These are phyloP conservation scores for Augiades crinisus DNA, from an alignment of 2,888 invertebrate species.

Conservation along the genomic window DNA sequence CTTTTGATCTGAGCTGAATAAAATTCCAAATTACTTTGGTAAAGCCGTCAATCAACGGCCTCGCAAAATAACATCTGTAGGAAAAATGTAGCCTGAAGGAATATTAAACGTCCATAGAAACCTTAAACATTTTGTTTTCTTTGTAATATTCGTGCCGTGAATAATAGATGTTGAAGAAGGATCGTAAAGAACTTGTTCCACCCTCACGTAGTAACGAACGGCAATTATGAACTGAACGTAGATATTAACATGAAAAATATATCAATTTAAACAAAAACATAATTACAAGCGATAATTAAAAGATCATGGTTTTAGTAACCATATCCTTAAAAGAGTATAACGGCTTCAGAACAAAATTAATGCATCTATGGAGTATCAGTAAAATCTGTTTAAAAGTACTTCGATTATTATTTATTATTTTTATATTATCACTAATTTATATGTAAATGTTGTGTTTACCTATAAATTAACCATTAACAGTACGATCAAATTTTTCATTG, in stretches of 20 bases:
- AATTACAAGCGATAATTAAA: no score
- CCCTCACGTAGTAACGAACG: constrained; percentile 6
- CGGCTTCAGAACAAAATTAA: no score
- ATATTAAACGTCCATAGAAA: constrained; percentile 18
- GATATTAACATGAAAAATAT: background rate
- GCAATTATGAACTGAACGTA: background rate
- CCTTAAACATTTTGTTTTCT: constrained; percentile 18
- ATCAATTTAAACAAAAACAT: background rate
- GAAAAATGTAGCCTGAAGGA: constrained; percentile 13
- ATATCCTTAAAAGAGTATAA: no score
- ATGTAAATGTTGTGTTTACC: no score
- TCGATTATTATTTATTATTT: no score
- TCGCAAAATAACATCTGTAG: constrained; percentile 7
- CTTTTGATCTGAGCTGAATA: background rate
- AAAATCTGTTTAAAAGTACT: no score
- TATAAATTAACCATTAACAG: no score
- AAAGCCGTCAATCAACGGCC: constrained; percentile 4
- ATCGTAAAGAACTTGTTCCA: constrained; percentile 31
- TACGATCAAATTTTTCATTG: no score
- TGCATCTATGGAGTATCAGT: no score
- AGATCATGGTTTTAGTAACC: no score
- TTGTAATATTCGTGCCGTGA: constrained; percentile 21
- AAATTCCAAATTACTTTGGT: background rate
- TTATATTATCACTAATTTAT: no score
- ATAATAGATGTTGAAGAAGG: constrained; percentile 22